Percentiles rank a stretch among this genome's conserved stretches.
These are phyloP conservation scores for Neolamprologus brichardi DNA, from an alignment of 2,113 vertebrate species.

Conservation along the genomic window DNA sequence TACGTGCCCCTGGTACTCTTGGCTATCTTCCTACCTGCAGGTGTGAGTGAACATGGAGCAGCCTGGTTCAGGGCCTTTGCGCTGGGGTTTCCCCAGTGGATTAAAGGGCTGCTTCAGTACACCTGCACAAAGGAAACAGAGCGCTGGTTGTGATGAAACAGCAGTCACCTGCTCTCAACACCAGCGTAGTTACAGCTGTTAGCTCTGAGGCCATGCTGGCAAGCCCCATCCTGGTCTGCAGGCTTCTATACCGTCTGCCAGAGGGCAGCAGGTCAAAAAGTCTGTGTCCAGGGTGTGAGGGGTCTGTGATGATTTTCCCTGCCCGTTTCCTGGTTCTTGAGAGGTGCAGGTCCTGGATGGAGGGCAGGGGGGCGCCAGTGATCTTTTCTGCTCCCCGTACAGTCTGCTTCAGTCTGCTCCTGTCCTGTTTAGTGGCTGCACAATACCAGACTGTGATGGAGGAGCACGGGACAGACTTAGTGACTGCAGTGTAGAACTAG, in stretches of 20 bases:
- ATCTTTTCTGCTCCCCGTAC: rapidly evolving
- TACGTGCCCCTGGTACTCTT: background rate
- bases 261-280: background rate
- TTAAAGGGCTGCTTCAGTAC: background rate
- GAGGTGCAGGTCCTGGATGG: background rate
- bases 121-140: background rate
- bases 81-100: background rate
- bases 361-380: rapidly evolving
- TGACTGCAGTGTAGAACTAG: rapidly evolving
- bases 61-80: background rate
- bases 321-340: background rate
- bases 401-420: background rate
- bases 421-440: background rate
- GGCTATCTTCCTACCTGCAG: background rate
- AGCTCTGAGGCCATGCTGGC: background rate
- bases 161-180: background rate
- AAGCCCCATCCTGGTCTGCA: background rate
- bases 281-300: background rate
- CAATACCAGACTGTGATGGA: background rate
- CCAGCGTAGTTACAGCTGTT: background rate
- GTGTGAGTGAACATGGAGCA: background rate
- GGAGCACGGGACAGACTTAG: rapidly evolving
- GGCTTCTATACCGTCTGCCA: background rate
- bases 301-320: background rate
- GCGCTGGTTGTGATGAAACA: background rate